Percentiles rank a stretch among this genome's conserved stretches.
phyloP scores from a whole-genome alignment of 2,113 vertebrate genomes.

The Channa argus region DNA sequence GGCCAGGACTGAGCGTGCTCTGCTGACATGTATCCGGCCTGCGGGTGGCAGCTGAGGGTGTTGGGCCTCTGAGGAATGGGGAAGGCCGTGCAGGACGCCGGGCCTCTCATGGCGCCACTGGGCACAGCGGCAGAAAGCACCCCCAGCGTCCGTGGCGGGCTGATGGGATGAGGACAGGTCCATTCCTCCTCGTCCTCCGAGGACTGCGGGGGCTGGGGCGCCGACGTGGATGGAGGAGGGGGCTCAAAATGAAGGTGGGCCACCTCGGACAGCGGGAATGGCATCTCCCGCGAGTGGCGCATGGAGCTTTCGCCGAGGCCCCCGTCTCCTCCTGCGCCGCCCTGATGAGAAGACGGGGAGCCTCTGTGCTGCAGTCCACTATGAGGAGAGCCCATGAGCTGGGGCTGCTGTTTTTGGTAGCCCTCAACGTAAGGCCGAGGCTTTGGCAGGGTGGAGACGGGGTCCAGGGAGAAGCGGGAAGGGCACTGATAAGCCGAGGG shows the following conservation, averaged over 20 bases:
- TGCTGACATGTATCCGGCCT: slow-evolving; percentile 82
- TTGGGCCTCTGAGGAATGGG: slow-evolving; percentile 86
- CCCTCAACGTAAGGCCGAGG: slow-evolving; percentile 89
- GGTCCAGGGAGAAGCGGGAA: slow-evolving; percentile 89
- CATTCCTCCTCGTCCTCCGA: slow-evolving; percentile 96
- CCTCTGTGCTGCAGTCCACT: slow-evolving; percentile 72
- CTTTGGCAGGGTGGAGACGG: slow-evolving; percentile 92
- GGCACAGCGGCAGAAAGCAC: slow-evolving; percentile 83
- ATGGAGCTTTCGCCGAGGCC: slow-evolving; percentile 76
- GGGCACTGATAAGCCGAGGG: slow-evolving; percentile 90
- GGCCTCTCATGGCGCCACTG: slow-evolving; percentile 87
- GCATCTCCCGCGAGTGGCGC: slow-evolving; percentile 86
- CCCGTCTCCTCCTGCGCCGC: slow-evolving; percentile 67
- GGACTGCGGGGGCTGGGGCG: slow-evolving; percentile 85
- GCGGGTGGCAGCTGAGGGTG: slow-evolving; percentile 86
- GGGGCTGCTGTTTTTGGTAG: slow-evolving; percentile 83
- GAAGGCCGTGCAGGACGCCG: slow-evolving; percentile 93
- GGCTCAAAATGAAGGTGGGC: slow-evolving; percentile 89
- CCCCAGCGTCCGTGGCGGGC: slow-evolving; percentile 86
- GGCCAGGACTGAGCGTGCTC: slow-evolving; percentile 99
- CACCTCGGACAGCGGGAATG: slow-evolving; percentile 91
- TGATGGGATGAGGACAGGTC: slow-evolving; percentile 89
- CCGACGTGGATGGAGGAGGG: slow-evolving; percentile 70
- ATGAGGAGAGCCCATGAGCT: slow-evolving; percentile 64
- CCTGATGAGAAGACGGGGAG: slow-evolving; percentile 65